These are phyloP conservation scores for Dolichallabes microphthalmus DNA, from an alignment of 2,113 vertebrate species.

Conservation along the genomic window DNA sequence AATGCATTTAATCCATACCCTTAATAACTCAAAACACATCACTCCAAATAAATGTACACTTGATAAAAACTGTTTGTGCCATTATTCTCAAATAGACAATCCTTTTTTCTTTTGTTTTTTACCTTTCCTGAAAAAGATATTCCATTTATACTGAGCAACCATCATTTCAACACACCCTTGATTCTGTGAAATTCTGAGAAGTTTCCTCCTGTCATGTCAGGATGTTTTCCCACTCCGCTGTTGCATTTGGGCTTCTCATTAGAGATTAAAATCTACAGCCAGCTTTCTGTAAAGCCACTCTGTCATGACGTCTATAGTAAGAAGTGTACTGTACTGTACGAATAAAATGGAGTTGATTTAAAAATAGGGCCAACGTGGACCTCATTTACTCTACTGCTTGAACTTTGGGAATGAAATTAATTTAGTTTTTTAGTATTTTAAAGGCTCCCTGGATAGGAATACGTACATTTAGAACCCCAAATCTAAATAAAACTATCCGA, in stretches of 20 bases:
- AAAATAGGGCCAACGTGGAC: background rate
- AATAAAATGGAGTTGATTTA: background rate
- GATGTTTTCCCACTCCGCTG: background rate
- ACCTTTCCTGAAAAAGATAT: background rate
- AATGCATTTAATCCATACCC: background rate
- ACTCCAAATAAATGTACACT: background rate
- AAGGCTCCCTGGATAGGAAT: background rate
- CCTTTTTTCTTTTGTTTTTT: background rate
- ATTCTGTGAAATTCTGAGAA: background rate
- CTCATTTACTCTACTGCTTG: background rate
- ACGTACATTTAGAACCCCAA: background rate
- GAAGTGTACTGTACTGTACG: background rate
- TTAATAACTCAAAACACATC: background rate
- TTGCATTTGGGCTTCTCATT: background rate
- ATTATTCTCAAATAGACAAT: no score
- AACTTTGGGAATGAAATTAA: background rate
- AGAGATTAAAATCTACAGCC: background rate
- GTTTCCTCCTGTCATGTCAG: background rate
- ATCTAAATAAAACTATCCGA: background rate
- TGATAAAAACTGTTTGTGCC: no score
- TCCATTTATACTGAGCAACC: background rate
- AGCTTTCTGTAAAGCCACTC: background rate
- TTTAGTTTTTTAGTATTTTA: background rate
- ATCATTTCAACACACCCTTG: background rate
- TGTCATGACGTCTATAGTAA: background rate